Conservation (phyloP, 2,113 vertebrate genomes). For the Sapayoa aenigma region DNA sequence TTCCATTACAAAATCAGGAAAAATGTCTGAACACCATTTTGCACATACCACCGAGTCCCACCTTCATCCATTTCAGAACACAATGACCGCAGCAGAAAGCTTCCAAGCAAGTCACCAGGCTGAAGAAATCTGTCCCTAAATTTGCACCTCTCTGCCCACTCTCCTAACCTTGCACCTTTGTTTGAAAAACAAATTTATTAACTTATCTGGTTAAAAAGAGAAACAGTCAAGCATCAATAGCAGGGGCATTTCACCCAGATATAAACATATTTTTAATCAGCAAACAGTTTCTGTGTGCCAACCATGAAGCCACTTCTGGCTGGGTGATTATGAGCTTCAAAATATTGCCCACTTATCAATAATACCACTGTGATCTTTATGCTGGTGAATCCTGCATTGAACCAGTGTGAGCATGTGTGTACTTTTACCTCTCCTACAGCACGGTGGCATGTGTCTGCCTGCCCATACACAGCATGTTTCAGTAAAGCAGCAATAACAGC, state of each 20-base stretch:
- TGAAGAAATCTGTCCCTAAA: neutral
- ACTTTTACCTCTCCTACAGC: neutral
- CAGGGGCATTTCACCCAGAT: neutral
- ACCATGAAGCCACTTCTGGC: neutral
- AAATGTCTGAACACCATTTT: neutral
- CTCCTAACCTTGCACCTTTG: neutral
- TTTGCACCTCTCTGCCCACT: neutral
- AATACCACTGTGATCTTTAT: neutral
- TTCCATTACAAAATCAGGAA: neutral
- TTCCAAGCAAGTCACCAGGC: neutral
- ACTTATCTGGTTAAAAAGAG: neutral
- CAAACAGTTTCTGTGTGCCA: neutral
- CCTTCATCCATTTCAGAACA: neutral
- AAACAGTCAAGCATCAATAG: neutral
- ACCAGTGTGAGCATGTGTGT: accelerated
- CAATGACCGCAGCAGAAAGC: neutral
- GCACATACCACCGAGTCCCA: accelerated
- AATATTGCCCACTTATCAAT: accelerated
- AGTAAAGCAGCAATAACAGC: neutral
- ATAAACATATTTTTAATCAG: neutral
- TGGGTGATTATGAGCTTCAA: neutral
- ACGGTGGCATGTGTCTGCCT: accelerated
- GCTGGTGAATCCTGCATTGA: neutral
- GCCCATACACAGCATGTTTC: neutral
- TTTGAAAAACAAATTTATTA: neutral